phyloP scores from a whole-genome alignment of 2,888 invertebrate species.

The Oligia fasciuncula region DNA sequence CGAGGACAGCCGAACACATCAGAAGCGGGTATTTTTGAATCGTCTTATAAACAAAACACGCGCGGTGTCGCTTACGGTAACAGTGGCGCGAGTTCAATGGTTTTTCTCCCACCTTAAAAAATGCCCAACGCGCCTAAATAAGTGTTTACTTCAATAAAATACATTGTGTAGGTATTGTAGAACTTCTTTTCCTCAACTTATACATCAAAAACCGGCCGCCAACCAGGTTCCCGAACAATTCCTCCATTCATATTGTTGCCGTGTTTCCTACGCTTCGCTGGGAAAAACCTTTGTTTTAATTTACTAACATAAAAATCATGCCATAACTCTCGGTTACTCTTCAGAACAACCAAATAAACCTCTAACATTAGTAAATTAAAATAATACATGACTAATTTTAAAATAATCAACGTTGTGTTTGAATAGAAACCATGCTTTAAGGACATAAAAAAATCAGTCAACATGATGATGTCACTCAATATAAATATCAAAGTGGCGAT shows the following conservation, averaged over 20 bases:
- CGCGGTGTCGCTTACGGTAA: too few species aligned
- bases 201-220: not conserved
- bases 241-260: not conserved
- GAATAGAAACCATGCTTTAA: not conserved
- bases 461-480: not conserved
- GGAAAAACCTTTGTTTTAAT: not conserved
- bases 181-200: not conserved
- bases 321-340: not conserved
- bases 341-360: not conserved
- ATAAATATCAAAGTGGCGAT: not conserved
- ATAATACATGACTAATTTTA: not conserved
- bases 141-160: too few species aligned
- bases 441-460: not conserved
- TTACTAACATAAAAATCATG: not conserved
- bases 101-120: too few species aligned
- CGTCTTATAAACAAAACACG: too few species aligned
- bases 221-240: not conserved
- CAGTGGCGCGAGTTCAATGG: too few species aligned
- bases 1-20: too few species aligned
- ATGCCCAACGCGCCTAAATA: too few species aligned
- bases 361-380: not conserved
- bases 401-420: not conserved
- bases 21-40: too few species aligned
- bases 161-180: not conserved
- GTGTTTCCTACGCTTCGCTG: not conserved